These are phyloP conservation scores for Bellardia bayeri DNA, from an alignment of 2,888 invertebrate genomes.

Conservation along the genomic window DNA sequence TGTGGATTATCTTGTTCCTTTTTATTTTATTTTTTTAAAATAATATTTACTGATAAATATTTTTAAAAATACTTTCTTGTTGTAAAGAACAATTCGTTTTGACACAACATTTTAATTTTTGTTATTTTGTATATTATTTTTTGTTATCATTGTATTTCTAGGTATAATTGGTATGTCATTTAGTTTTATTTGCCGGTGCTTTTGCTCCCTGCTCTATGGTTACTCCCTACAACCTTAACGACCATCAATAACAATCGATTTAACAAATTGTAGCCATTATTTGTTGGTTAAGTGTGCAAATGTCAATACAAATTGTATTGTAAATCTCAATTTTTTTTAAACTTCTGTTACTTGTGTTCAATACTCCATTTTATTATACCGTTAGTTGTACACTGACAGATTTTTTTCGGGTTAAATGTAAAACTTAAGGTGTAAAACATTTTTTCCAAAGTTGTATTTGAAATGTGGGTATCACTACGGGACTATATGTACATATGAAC, in stretches of 20 bases:
- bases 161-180: slow-evolving; percentile 35
- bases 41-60: slow-evolving; percentile 4
- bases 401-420: neutral
- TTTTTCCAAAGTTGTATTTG: too few relatives aligned
- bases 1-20: slow-evolving; percentile 7
- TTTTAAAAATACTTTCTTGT: slow-evolving; percentile 13
- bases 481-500: too few relatives aligned
- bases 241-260: slow-evolving; percentile 67
- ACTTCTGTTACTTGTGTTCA: neutral
- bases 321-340: slow-evolving; percentile 16
- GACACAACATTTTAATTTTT: slow-evolving; percentile 20
- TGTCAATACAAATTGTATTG: slow-evolving; percentile 50
- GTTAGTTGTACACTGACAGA: neutral
- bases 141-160: neutral
- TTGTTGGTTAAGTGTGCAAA: slow-evolving; percentile 31
- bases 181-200: slow-evolving; percentile 30
- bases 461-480: too few relatives aligned
- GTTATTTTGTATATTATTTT: slow-evolving; percentile 2
- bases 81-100: slow-evolving; percentile 45
- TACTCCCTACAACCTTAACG: slow-evolving; percentile 30
- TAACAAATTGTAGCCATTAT: slow-evolving; percentile 51
- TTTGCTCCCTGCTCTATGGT: slow-evolving; percentile 43
- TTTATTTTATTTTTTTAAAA: neutral
- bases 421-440: neutral
- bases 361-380: neutral